These are phyloP conservation scores for Ctenosaura bakeri DNA, from an alignment of 2,797 vertebrate species.

Conservation along the genomic window DNA sequence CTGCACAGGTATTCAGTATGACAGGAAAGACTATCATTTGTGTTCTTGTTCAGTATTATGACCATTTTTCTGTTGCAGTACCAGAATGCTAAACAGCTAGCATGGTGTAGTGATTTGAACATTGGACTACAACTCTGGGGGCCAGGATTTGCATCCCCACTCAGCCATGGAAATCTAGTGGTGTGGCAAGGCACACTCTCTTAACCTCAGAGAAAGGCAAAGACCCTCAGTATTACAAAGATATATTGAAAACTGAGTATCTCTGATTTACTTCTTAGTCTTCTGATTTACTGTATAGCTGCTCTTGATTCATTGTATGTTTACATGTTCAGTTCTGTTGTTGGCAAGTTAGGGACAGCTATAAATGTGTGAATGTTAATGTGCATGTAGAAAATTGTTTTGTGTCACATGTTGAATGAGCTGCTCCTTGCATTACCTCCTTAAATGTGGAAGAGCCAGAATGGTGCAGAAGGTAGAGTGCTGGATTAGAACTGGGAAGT, in stretches of 20 bases:
- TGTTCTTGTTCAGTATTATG: slow-evolving; percentile 10
- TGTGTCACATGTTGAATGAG: background rate
- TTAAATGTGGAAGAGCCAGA: too few relatives aligned
- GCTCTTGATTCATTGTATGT: background rate
- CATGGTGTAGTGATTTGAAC: too few relatives aligned
- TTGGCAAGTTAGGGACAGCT: background rate
- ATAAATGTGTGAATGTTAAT: background rate
- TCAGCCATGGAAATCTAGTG: too few relatives aligned
- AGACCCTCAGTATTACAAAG: background rate
- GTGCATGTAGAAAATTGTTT: background rate
- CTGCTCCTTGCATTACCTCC: too few relatives aligned
- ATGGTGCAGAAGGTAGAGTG: too few relatives aligned
- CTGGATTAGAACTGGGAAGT: too few relatives aligned
- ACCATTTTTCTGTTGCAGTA: background rate
- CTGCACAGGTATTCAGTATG: background rate
- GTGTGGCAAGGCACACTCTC: too few relatives aligned
- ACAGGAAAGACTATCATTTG: background rate
- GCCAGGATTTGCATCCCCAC: too few relatives aligned
- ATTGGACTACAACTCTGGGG: too few relatives aligned
- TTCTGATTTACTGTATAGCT: background rate
- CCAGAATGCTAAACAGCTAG: background rate
- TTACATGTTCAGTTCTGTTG: background rate
- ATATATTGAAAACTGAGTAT: too few relatives aligned
- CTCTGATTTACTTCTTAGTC: background rate
- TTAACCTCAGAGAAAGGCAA: too few relatives aligned